Conservation (phyloP, 2,113 vertebrate species). For the Lathamus discolor region DNA sequence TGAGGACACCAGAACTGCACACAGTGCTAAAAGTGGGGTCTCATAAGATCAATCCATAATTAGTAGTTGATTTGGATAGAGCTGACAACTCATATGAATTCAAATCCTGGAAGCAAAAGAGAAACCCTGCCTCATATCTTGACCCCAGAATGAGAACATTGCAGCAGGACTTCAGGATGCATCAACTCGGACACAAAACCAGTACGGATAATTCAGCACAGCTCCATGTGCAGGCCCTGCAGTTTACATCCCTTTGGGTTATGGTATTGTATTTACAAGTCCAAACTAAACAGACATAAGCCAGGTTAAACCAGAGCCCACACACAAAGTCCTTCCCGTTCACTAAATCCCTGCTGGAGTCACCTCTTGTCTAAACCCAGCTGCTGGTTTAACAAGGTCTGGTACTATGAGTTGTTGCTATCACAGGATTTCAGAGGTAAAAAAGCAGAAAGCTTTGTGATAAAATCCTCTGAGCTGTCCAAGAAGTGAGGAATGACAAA, state of each 20-base stretch:
- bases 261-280: not conserved
- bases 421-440: not conserved
- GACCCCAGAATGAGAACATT: not conserved
- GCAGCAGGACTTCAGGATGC: not conserved
- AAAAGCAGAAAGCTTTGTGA: not conserved
- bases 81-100: not conserved
- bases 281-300: not conserved
- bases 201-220: rapidly evolving
- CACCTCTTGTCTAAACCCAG: not conserved
- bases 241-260: not conserved
- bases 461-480: not conserved
- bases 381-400: not conserved
- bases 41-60: not conserved
- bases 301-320: not conserved
- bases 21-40: not conserved
- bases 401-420: not conserved
- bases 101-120: not conserved
- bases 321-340: not conserved
- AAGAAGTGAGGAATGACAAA: not conserved
- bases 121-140: not conserved
- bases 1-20: not conserved
- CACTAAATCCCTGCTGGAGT: not conserved
- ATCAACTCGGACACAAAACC: not conserved
- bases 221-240: rapidly evolving
- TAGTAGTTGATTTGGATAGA: not conserved